Evolutionary conservation across 2,113 vertebrate genomes (phyloP).

Genomic region (Embiotoca jacksoni): DNA sequence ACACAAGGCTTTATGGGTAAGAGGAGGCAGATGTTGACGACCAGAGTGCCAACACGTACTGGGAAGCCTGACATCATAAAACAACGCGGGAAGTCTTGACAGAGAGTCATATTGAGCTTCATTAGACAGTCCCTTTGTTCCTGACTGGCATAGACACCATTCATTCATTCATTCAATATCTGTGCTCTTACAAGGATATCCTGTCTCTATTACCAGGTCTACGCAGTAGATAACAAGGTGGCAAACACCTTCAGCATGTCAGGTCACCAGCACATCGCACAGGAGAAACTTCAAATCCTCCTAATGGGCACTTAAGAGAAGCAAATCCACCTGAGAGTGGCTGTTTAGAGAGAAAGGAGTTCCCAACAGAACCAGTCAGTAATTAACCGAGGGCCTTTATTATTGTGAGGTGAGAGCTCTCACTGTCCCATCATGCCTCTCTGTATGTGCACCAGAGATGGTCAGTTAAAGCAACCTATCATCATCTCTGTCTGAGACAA

Average conservation of each 20-base stretch:
- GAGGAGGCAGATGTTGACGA: constrained; percentile 13
- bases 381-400: neutral
- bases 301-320: neutral
- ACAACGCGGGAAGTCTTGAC: constrained; percentile 4
- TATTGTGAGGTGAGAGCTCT: constrained; percentile 1
- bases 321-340: neutral
- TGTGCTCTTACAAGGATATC: neutral
- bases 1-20: constrained; percentile 26
- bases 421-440: neutral
- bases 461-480: neutral
- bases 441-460: neutral
- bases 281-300: neutral
- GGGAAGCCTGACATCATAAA: neutral
- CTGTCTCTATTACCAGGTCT: no score
- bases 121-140: neutral
- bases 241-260: no score
- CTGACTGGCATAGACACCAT: neutral
- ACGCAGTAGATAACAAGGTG: no score
- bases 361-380: neutral
- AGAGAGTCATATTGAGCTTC: neutral
- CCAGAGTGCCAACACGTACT: neutral
- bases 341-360: neutral
- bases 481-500: constrained; percentile 10
- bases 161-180: neutral
- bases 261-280: neutral